A percentile compares a stretch with the other conserved stretches of the same genome.
These are phyloP conservation scores for Margarornis squamiger DNA, from an alignment of 2,797 vertebrate genomes.

Conservation along the genomic window DNA sequence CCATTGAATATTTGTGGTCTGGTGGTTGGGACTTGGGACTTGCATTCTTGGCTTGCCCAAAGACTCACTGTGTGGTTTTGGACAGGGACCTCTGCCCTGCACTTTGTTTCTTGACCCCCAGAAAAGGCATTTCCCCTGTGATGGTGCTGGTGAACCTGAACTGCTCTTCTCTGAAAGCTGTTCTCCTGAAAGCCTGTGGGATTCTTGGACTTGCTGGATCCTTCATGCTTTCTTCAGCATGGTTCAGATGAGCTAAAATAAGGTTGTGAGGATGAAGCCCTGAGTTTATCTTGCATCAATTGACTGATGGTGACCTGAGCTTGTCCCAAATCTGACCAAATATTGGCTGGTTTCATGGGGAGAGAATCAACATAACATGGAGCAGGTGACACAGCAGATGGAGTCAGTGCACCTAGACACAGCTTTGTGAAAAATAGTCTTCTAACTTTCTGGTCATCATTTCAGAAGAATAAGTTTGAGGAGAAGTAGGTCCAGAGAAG, in stretches of 20 bases:
- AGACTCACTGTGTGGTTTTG: rapidly evolving
- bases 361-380: rapidly evolving
- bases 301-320: not conserved
- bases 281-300: not conserved
- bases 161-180: not conserved
- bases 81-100: not conserved
- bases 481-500: not conserved
- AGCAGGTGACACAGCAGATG: not conserved
- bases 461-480: not conserved
- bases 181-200: not conserved
- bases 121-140: not conserved
- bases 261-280: not conserved
- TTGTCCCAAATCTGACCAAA: not conserved
- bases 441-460: not conserved
- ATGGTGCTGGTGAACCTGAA: not conserved
- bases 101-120: not conserved
- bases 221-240: rapidly evolving
- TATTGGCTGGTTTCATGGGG: not conserved
- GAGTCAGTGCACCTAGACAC: not conserved
- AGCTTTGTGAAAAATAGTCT: not conserved
- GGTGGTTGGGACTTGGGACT: not conserved
- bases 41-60: not conserved
- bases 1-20: not conserved
- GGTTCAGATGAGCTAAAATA: not conserved
- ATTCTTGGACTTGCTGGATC: not conserved